Conservation (phyloP, 2,797 vertebrate genomes). For the Intellagama lesueurii region DNA sequence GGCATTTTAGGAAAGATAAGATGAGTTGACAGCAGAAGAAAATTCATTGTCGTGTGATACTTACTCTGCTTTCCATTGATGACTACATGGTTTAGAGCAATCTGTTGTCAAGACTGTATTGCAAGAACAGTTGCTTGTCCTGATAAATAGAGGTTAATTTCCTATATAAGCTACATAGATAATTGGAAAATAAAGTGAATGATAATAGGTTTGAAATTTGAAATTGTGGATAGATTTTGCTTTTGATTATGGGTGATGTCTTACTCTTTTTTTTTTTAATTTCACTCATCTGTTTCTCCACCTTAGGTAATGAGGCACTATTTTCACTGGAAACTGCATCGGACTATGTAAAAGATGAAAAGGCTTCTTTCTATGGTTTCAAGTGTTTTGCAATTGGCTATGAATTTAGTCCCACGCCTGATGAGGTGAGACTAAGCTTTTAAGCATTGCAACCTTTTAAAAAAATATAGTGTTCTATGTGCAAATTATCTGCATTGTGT, state of each 20-base stretch:
- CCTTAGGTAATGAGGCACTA: constrained; percentile 93
- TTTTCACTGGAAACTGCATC: constrained; percentile 98
- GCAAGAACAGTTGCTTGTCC: background rate
- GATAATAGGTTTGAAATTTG: constrained; percentile 58
- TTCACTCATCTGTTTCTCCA: constrained; percentile 49
- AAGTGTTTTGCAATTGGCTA: constrained; percentile 97
- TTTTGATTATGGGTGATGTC: background rate
- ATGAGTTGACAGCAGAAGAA: background rate
- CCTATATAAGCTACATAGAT: background rate
- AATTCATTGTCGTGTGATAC: background rate
- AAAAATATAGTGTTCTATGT: background rate
- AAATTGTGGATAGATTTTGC: background rate
- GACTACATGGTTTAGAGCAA: background rate
- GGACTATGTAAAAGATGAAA: constrained; percentile 99
- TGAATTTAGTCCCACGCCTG: constrained; percentile 94
- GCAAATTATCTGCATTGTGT: background rate
- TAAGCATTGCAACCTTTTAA: constrained; percentile 8
- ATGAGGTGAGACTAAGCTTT: constrained; percentile 86
- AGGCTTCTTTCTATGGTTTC: constrained; percentile 97
- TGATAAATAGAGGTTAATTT: background rate
- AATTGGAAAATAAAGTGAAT: background rate
- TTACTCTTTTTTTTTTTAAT: constrained; percentile 28
- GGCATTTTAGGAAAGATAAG: background rate
- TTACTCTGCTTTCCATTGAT: background rate
- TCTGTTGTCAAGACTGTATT: background rate